Evolutionary conservation across 2,797 vertebrate genomes (phyloP), one percentile per base, ranked within the genome.

Genomic region (Myioborus miniatus): DNA sequence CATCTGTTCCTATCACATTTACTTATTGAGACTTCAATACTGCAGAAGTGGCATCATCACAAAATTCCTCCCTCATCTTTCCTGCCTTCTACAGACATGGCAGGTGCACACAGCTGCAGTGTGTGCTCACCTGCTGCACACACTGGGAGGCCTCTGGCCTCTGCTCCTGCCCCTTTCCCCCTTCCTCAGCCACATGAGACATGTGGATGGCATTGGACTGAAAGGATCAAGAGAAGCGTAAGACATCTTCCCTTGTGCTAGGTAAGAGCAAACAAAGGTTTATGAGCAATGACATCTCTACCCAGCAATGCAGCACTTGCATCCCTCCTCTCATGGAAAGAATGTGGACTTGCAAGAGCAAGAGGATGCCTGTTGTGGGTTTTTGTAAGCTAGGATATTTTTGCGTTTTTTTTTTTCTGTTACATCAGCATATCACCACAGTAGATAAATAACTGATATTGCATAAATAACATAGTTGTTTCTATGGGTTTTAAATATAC

Each of bases 61-160:
- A 8, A 53, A 63, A 27, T 60, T 37, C 10, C 27, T 11, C 39
- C 18, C 60, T 63, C 5, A 37, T 13, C 5, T 15, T 79, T 53
- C 46, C 39, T 37, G 10, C 22, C 43, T 55, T 41, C 44, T 53
- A 15, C 15, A 64, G 37, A 7, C 15, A 7, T 3, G 29, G 39
- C 24, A 68, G 44, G 36, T 4, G 41, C 34, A 19, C 32, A 30
- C 6, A 60, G 26, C 36, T 50, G 26, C 47, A 32, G 30, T 0
- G 8, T 2, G 17, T 44, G 29, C n/a, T 39, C 0, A 1, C 29
- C 56, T 58, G 39, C 36, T 21, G 5, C 44, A 16, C 27, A 15
- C 0, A 0, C 24, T 7, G 2, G 1, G 32, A 22, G 15, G 17
- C 8, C 49, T 37, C 46, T 46, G 65, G 9, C 7, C 32, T 43